These are phyloP conservation scores for Cosmopolites sordidus DNA, from an alignment of 2,888 invertebrate species.

Conservation along the genomic window DNA sequence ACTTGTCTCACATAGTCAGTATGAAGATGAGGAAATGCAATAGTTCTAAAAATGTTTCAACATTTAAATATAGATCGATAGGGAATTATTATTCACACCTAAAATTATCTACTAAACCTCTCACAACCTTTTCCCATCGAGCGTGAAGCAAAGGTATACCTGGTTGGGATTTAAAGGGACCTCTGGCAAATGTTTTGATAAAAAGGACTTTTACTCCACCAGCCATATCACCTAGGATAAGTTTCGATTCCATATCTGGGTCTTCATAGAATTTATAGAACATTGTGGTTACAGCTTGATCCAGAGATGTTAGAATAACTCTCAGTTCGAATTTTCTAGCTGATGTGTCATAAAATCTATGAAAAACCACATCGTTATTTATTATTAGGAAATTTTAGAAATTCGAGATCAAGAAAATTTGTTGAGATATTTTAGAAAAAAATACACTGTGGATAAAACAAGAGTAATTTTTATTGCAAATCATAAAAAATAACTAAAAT, in stretches of 20 bases:
- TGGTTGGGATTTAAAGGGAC: slow-evolving; percentile 67
- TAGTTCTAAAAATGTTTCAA: background rate
- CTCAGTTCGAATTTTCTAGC: slow-evolving; percentile 69
- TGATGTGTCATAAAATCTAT: slow-evolving; percentile 68
- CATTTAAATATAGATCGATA: background rate
- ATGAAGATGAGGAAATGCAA: slow-evolving; percentile 33
- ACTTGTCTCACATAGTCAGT: slow-evolving; percentile 57
- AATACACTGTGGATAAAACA: background rate
- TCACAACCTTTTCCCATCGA: slow-evolving; percentile 50
- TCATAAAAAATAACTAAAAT: too few relatives aligned
- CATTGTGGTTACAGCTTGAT: slow-evolving; percentile 55
- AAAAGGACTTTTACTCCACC: slow-evolving; percentile 65
- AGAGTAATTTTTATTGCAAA: too few relatives aligned
- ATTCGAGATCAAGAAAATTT: background rate
- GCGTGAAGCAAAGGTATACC: slow-evolving; percentile 58
- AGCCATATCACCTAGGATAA: slow-evolving; percentile 70
- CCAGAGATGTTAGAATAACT: slow-evolving; percentile 65
- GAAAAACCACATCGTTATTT: too few relatives aligned
- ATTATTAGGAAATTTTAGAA: background rate
- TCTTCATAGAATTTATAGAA: slow-evolving; percentile 59
- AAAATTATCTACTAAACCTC: slow-evolving; percentile 37
- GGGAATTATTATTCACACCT: slow-evolving; percentile 8
- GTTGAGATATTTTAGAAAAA: background rate
- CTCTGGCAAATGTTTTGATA: slow-evolving; percentile 59
- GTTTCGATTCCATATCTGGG: slow-evolving; percentile 55